phyloP scores from a whole-genome alignment of 1,140 invertebrate species.

The Anastatus disparis region DNA sequence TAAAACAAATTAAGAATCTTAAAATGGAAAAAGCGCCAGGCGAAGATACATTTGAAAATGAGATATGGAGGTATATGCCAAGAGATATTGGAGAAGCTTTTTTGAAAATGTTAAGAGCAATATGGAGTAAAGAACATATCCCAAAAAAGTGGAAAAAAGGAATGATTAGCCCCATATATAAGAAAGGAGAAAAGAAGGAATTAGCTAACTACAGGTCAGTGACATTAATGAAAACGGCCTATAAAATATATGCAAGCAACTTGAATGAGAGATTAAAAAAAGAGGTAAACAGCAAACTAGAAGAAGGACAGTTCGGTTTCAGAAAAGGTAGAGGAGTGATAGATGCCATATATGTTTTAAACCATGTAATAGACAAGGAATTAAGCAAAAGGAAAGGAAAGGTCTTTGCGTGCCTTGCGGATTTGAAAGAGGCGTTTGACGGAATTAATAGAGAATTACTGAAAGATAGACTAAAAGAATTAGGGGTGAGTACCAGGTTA shows the following conservation, averaged over 20 bases:
- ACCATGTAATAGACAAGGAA: slow-evolving; percentile 2
- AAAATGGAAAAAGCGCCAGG: neutral
- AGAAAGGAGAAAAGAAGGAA: neutral
- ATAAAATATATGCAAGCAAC: neutral
- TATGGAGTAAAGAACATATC: neutral
- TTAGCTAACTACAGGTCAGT: neutral
- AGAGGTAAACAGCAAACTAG: neutral
- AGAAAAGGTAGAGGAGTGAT: neutral
- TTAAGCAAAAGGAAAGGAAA: neutral
- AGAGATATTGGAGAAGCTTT: too few species aligned
- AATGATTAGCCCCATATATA: too few species aligned
- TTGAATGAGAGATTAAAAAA: neutral
- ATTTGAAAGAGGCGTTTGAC: too few species aligned
- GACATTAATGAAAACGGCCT: neutral
- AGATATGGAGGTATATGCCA: neutral
- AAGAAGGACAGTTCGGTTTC: too few species aligned
- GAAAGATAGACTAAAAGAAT: neutral
- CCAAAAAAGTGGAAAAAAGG: neutral
- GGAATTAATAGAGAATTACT: neutral
- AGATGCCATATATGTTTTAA: slow-evolving; percentile 1
- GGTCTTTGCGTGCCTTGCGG: neutral
- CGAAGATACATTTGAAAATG: neutral
- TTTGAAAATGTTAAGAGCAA: neutral
- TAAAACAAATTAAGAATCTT: too few species aligned
- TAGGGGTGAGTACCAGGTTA: neutral